Percentiles rank a stretch among this genome's conserved stretches.
Conservation (phyloP, 2,797 vertebrate species). For the Hipposideros larvatus region DNA sequence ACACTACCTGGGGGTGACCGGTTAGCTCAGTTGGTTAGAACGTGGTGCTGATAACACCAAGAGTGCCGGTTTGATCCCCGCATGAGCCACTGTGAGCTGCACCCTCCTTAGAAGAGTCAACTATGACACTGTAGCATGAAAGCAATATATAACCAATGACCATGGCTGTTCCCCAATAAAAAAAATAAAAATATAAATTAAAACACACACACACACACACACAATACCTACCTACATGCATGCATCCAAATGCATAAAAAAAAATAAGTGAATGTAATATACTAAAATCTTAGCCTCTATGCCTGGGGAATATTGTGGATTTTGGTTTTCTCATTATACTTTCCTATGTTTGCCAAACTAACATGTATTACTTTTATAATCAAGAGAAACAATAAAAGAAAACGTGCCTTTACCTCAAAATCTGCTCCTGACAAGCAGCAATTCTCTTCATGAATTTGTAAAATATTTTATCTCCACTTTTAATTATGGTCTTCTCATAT, state of each 20-base stretch:
- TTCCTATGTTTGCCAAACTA: conserved; percentile 1
- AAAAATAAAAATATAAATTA: too few species aligned
- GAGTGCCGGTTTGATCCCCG: too few species aligned
- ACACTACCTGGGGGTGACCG: too few species aligned
- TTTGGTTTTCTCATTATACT: background rate
- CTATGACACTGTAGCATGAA: too few species aligned
- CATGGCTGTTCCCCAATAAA: too few species aligned
- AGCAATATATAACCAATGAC: background rate
- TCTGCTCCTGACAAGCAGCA: conserved; percentile 93
- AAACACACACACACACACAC: background rate
- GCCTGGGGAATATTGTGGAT: background rate
- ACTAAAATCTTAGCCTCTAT: background rate
- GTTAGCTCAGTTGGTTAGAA: too few species aligned
- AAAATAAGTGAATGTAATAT: background rate
- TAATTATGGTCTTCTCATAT: conserved; percentile 93
- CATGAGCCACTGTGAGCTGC: too few species aligned
- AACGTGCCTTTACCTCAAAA: conserved; percentile 89
- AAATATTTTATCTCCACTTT: conserved; percentile 91
- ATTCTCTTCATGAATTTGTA: conserved; percentile 96
- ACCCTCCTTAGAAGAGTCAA: too few species aligned
- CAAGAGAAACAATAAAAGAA: conserved; percentile 2
- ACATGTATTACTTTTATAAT: background rate
- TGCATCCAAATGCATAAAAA: background rate
- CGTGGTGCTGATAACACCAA: too few species aligned
- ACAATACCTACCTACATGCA: background rate